Conservation (phyloP, 2,888 invertebrate genomes). For the Cactoblastis cactorum region DNA sequence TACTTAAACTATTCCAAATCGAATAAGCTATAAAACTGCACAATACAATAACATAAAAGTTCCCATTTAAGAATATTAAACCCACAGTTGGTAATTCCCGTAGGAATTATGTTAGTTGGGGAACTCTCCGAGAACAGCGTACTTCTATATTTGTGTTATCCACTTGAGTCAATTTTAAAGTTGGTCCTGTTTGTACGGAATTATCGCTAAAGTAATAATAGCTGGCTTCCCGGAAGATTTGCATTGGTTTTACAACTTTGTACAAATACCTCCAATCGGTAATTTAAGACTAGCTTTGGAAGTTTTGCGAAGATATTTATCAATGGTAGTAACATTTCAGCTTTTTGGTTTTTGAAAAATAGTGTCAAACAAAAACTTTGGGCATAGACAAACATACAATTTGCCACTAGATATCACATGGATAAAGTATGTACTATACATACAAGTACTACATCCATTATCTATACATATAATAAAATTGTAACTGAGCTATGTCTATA, state of each 20-base stretch:
- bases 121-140: constrained; percentile 4
- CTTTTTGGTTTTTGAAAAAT: no score
- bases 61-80: constrained; percentile 5
- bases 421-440: no score
- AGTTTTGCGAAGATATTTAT: background rate
- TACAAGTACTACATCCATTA: no score
- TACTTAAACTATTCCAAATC: background rate
- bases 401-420: no score
- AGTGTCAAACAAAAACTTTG: no score
- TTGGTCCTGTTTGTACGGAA: constrained; percentile 10
- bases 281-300: constrained; percentile 2
- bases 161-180: constrained; percentile 17
- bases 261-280: background rate
- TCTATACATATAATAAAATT: no score
- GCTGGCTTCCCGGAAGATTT: constrained; percentile 5
- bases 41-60: constrained; percentile 5
- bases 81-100: constrained; percentile 6
- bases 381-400: no score
- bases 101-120: constrained; percentile 12
- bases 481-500: no score
- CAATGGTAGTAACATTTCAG: background rate
- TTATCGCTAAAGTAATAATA: constrained; percentile 12
- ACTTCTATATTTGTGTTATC: constrained; percentile 12
- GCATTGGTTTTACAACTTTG: constrained; percentile 4
- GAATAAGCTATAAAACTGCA: background rate